phyloP scores from a whole-genome alignment of 1,140 invertebrate genomes.

The Macrocentrus cingulum region DNA sequence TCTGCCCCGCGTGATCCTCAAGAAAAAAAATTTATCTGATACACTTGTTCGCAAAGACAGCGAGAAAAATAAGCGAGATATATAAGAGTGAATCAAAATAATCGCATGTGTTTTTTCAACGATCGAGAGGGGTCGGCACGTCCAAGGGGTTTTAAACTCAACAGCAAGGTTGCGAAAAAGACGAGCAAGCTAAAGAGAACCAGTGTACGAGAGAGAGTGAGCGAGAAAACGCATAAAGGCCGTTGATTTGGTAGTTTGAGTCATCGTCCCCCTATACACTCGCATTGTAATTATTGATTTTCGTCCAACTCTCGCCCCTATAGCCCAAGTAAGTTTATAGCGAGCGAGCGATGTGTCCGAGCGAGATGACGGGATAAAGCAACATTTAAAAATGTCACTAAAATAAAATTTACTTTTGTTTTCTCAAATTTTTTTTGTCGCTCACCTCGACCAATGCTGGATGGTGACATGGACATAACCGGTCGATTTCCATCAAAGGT shows the following conservation, averaged over 20 bases:
- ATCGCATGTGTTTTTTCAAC: no score
- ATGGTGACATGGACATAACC: conserved; percentile 67
- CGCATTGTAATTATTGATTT: conserved; percentile 60
- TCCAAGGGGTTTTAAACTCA: no score
- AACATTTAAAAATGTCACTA: conserved; percentile 15
- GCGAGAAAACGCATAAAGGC: conserved; percentile 36
- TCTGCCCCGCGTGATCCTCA: no score
- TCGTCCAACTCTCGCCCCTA: conserved; percentile 56
- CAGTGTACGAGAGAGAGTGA: not conserved
- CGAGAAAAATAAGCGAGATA: no score
- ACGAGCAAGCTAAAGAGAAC: not conserved
- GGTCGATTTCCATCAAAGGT: conserved; percentile 53
- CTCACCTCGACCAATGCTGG: conserved; percentile 75
- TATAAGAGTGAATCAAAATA: no score
- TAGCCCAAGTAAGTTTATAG: conserved; percentile 57
- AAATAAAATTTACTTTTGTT: not conserved
- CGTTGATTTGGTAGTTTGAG: conserved; percentile 59
- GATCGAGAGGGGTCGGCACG: no score
- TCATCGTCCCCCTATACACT: conserved; percentile 58
- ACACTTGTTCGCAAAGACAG: no score
- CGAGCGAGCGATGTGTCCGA: conserved; percentile 28
- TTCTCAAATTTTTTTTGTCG: conserved; percentile 27
- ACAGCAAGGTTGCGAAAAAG: not conserved
- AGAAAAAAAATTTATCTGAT: no score
- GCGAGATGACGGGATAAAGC: conserved; percentile 19